Evolutionary conservation across 2,888 invertebrate genomes (phyloP).

Genomic region (Julus scandinavius): DNA sequence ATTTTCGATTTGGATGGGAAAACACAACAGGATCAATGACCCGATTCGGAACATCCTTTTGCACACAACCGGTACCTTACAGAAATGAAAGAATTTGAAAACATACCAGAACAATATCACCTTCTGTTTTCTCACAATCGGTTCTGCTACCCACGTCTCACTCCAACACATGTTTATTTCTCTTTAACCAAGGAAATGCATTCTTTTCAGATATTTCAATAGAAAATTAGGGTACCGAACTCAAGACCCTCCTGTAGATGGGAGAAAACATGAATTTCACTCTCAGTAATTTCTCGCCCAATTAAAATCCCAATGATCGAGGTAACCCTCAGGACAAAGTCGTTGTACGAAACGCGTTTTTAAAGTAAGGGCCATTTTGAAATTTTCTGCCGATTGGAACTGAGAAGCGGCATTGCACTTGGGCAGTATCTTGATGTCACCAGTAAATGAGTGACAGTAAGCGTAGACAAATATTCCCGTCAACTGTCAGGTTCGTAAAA

Average conservation of each 20-base stretch:
- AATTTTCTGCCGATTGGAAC: no score
- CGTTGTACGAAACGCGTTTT: no score
- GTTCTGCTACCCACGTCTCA: neutral
- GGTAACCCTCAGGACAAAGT: neutral
- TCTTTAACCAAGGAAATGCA: neutral
- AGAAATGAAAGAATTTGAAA: neutral
- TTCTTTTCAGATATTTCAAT: neutral
- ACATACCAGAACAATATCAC: neutral
- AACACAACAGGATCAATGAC: neutral
- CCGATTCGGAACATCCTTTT: neutral
- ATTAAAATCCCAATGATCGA: neutral
- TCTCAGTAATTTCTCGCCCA: constrained; percentile 15
- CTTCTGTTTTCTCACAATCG: neutral
- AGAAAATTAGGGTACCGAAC: neutral
- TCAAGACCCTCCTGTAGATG: neutral
- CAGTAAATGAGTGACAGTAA: no score
- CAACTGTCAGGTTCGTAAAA: no score
- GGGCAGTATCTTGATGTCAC: no score
- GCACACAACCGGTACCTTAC: neutral
- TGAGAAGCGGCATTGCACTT: no score
- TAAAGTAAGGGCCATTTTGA: no score
- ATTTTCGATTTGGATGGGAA: neutral
- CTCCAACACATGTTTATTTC: neutral
- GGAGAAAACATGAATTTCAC: neutral
- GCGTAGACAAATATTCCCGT: no score